Base-by-base conservation (phyloP, 1,140 invertebrate genomes). In the Acromyrmex charruanus region DNA sequence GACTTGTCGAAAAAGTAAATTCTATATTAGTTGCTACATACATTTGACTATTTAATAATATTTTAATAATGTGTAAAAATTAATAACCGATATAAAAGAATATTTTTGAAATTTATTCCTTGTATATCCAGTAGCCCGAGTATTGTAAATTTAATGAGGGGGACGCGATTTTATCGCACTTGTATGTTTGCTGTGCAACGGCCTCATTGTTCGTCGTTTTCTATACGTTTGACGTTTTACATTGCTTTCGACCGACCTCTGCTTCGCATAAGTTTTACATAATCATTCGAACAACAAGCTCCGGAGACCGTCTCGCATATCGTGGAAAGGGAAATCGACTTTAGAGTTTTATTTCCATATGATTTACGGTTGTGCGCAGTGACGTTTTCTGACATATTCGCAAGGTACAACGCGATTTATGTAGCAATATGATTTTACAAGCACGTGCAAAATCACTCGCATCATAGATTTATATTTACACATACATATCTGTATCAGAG, bases 231-330 rank as follows among this genome's bases (percentile, higher is more conserved):
- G 66, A 71, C 66, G 79, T 68, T 82, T 72, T 59, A 72, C 35
- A 25, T 72, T 39, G 65, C 51, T 80, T 71, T 59, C 65, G 39
- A 31, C 14, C 68, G 68, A 82, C 80, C 68, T 82, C 68, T 81
- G 35, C 65, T 69, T 68, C 68, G 80, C 55, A 53, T 58, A 81
- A 69, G 65, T 69, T 81, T 81, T 81, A 69, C 77, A 69, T 81
- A 81, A 80, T 61, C 75, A 80, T 55, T 80, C 49, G 66, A 69
- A 81, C 53, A 81, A 81, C 77, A 81, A 81, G 58, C 58, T 25
- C 28, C 7, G 7, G 21, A 58, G 16, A 44, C 63, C 49, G 3
- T n/a, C n/a, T 51, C 28, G 53, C 21, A 5, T 58, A 31, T 44
- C 10, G 55, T 82, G 55, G 80, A 74, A 71, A 74, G 68, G 68